Percentiles rank a stretch among this genome's conserved stretches.
phyloP scores from a whole-genome alignment of 2,113 vertebrate genomes.

The Amblyopsis rosae region DNA sequence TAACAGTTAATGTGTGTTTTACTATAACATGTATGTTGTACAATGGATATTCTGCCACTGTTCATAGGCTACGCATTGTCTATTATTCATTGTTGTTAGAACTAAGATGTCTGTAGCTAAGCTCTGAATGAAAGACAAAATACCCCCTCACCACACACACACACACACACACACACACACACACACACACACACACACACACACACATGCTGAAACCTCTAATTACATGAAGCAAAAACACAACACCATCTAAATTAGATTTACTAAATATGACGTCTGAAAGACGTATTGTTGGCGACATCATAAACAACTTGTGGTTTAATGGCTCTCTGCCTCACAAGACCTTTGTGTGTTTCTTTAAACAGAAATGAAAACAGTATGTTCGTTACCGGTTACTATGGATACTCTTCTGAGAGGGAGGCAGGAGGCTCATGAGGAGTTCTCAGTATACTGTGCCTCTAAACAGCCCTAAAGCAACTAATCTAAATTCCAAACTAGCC shows the following conservation, averaged over 20 bases:
- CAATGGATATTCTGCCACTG: neutral
- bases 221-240: no score
- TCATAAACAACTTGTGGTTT: constrained; percentile 33
- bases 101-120: neutral
- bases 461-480: constrained; percentile 72
- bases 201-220: no score
- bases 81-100: neutral
- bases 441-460: constrained; percentile 67
- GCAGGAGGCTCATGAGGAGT: constrained; percentile 42
- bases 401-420: constrained; percentile 53
- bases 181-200: no score
- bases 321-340: constrained; percentile 25
- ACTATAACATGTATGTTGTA: neutral
- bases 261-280: no score
- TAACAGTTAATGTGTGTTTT: constrained; percentile 58
- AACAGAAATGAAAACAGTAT: constrained; percentile 57
- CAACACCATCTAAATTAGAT: no score
- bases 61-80: neutral
- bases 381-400: constrained; percentile 60
- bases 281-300: neutral
- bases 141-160: no score
- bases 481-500: constrained; percentile 77
- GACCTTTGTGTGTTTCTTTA: constrained; percentile 23
- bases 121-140: constrained; percentile 13
- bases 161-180: no score